These are phyloP conservation scores for Dendropsophus ebraccatus DNA, from an alignment of 2,113 vertebrate species.

Conservation along the genomic window DNA sequence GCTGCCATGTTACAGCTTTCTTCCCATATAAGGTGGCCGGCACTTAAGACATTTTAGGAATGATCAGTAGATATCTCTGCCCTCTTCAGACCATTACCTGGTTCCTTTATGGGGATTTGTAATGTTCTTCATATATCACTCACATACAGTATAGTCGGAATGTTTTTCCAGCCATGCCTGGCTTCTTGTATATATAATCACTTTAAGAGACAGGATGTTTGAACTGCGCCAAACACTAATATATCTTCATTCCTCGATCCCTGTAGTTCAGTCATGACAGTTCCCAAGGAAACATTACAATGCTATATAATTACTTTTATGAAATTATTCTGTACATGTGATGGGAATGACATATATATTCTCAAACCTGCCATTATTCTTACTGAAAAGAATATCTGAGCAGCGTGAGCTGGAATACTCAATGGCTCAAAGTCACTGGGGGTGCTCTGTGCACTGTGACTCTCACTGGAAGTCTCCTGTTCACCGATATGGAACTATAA, in stretches of 20 bases:
- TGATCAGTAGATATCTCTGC: neutral
- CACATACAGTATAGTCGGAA: neutral
- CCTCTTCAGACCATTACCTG: neutral
- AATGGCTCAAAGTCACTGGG: neutral
- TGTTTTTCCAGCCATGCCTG: conserved; percentile 11
- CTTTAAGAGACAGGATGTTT: conserved; percentile 41
- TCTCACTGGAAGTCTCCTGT: neutral
- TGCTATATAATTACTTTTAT: conserved; percentile 10
- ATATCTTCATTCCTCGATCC: conserved; percentile 3
- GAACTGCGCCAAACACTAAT: conserved; percentile 9
- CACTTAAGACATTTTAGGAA: neutral
- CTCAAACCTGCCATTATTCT: neutral
- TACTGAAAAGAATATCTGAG: neutral
- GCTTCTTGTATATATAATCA: conserved; percentile 21
- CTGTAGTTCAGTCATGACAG: neutral
- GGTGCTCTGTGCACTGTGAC: neutral
- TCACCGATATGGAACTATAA: neutral
- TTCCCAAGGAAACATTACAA: neutral
- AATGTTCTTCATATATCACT: conserved; percentile 12
- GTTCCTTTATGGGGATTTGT: neutral
- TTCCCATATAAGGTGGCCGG: conserved; percentile 17
- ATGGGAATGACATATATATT: neutral
- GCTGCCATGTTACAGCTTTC: neutral
- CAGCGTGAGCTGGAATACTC: neutral
- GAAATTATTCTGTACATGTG: neutral